phyloP scores from a whole-genome alignment of 2,113 vertebrate species.

The Nesospiza acunhae region DNA sequence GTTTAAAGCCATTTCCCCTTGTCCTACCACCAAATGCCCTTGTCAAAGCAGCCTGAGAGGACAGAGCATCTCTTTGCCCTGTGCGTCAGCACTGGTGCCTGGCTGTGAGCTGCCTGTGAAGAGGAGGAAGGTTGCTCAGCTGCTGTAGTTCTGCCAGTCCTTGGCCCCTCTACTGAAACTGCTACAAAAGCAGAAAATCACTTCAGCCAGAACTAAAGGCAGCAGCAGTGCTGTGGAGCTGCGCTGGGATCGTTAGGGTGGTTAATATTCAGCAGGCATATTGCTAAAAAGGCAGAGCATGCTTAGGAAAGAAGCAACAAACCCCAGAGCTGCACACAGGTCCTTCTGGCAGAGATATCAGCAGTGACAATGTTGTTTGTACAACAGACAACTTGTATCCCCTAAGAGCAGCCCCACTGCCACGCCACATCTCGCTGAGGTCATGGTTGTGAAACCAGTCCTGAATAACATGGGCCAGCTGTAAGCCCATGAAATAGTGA shows the following conservation, averaged over 20 bases:
- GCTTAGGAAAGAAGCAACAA: neutral
- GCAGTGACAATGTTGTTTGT: neutral
- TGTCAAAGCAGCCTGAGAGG: neutral
- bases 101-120: neutral
- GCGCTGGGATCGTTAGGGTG: constrained; percentile 3
- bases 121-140: constrained; percentile 15
- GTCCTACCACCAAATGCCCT: neutral
- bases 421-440: neutral
- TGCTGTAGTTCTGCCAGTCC: constrained; percentile 24
- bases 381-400: neutral
- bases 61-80: neutral
- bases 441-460: neutral
- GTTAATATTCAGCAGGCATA: constrained; percentile 59
- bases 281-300: neutral
- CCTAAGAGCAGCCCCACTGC: neutral
- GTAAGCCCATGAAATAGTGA: neutral
- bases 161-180: constrained; percentile 10
- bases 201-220: neutral
- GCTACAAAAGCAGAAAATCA: constrained; percentile 39
- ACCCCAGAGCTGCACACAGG: neutral
- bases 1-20: neutral
- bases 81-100: neutral
- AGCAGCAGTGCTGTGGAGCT: constrained; percentile 16
- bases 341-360: neutral
- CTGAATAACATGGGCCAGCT: neutral